Percentiles rank a stretch among this genome's conserved stretches.
Conservation (phyloP, 1,140 invertebrate species). For the Caenorhabditis latens region DNA sequence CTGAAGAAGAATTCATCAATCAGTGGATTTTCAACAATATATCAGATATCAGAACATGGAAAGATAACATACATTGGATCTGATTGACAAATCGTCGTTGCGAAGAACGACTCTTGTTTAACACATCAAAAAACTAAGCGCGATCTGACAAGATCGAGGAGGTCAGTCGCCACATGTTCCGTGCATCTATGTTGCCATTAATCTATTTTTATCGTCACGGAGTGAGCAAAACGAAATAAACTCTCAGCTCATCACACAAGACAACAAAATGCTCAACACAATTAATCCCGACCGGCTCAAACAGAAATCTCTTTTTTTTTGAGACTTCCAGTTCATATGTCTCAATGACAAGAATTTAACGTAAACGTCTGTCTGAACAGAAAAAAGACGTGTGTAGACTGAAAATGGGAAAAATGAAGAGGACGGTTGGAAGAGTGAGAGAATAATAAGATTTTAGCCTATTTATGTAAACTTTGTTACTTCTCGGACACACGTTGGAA, state of each 20-base stretch:
- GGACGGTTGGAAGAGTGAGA: background rate
- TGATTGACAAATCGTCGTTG: slow-evolving; percentile 46
- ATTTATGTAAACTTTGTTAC: slow-evolving; percentile 31
- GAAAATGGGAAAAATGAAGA: no score
- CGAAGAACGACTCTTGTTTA: slow-evolving; percentile 19
- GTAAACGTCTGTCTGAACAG: no score
- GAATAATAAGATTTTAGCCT: background rate
- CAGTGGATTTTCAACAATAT: background rate
- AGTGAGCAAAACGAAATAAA: slow-evolving; percentile 32
- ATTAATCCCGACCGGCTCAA: slow-evolving; percentile 8
- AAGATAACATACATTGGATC: slow-evolving; percentile 41
- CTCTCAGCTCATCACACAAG: slow-evolving; percentile 1
- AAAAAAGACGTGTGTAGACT: background rate
- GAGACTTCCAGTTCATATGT: slow-evolving; percentile 1
- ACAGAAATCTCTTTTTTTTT: slow-evolving; percentile 12
- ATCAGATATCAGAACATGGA: background rate
- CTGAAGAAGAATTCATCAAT: no score
- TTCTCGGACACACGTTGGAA: background rate
- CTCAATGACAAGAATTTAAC: no score
- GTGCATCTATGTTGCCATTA: slow-evolving; percentile 49
- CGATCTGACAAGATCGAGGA: background rate
- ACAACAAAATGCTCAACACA: slow-evolving; percentile 33
- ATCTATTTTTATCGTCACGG: slow-evolving; percentile 50
- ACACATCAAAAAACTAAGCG: slow-evolving; percentile 40
- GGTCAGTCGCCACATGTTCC: slow-evolving; percentile 42